Conservation (phyloP, 2,113 vertebrate genomes). For the Carlito syrichta region DNA sequence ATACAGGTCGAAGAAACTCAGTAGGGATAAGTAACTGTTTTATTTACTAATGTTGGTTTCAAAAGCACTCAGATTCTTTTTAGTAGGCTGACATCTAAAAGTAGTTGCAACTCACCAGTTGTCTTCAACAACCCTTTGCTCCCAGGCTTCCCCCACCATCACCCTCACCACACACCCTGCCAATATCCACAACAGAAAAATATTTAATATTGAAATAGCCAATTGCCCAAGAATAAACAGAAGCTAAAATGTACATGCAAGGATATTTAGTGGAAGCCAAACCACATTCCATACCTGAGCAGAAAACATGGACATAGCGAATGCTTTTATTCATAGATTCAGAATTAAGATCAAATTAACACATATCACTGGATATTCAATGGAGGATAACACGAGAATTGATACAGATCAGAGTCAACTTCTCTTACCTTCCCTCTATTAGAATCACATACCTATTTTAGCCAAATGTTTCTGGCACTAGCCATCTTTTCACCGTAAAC, state of each 20-base stretch:
- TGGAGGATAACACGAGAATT: background rate
- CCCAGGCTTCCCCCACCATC: background rate
- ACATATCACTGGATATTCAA: background rate
- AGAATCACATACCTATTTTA: background rate
- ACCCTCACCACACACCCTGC: background rate
- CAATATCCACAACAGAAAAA: conserved; percentile 25
- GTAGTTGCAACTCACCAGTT: conserved; percentile 36
- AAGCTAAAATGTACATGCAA: background rate
- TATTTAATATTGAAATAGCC: conserved; percentile 11
- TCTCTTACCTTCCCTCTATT: background rate
- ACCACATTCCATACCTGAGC: background rate
- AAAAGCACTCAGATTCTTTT: conserved; percentile 6
- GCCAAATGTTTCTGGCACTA: background rate
- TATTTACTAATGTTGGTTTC: conserved; percentile 56
- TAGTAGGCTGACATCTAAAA: conserved; percentile 27
- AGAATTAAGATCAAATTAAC: conserved; percentile 9
- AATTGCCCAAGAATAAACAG: conserved; percentile 2
- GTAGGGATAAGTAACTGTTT: conserved; percentile 64
- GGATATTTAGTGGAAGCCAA: background rate
- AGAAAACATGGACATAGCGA: background rate
- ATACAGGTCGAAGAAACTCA: conserved; percentile 63
- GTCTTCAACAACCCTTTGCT: conserved; percentile 22
- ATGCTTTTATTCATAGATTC: background rate
- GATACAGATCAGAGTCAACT: background rate
- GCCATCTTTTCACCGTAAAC: background rate